Percentiles rank a stretch among this genome's conserved stretches.
Conservation (phyloP, 2,797 vertebrate species). For the Chiloscyllium punctatum region DNA sequence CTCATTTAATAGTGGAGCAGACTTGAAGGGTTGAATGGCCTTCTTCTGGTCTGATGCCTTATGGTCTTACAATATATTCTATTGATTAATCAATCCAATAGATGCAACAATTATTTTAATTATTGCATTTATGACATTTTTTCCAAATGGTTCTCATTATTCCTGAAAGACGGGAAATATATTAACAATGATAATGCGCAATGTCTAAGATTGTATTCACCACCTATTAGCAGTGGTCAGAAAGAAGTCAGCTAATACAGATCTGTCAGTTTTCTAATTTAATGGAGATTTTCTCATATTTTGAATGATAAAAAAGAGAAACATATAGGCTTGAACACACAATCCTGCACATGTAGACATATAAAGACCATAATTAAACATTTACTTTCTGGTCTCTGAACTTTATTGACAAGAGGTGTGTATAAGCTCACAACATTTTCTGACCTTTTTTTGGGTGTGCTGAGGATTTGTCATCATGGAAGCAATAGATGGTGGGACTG, state of each 20-base stretch:
- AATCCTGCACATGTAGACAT: not conserved
- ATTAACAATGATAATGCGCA: not conserved
- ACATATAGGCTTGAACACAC: not conserved
- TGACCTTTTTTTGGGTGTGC: not conserved
- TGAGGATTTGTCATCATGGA: not conserved
- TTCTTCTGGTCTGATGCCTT: not conserved
- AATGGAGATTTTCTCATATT: not conserved
- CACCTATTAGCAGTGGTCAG: not conserved
- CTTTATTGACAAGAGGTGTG: not conserved
- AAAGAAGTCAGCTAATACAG: not conserved
- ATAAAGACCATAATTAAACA: not conserved
- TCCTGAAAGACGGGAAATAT: not conserved
- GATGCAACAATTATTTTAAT: not conserved
- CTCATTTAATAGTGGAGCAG: no score
- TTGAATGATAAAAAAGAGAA: not conserved
- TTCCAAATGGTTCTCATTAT: not conserved
- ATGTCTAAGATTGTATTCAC: not conserved
- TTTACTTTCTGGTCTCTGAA: not conserved
- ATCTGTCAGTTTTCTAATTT: not conserved
- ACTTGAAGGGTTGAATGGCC: no score
- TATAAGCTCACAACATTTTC: not conserved
- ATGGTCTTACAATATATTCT: not conserved
- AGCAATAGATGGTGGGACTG: not conserved
- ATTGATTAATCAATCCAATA: not conserved
- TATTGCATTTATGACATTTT: not conserved